A percentile compares a stretch with the other conserved stretches of the same genome.
Conservation (phyloP, 1,140 invertebrate species). For the Brevipalpus yothersi region DNA sequence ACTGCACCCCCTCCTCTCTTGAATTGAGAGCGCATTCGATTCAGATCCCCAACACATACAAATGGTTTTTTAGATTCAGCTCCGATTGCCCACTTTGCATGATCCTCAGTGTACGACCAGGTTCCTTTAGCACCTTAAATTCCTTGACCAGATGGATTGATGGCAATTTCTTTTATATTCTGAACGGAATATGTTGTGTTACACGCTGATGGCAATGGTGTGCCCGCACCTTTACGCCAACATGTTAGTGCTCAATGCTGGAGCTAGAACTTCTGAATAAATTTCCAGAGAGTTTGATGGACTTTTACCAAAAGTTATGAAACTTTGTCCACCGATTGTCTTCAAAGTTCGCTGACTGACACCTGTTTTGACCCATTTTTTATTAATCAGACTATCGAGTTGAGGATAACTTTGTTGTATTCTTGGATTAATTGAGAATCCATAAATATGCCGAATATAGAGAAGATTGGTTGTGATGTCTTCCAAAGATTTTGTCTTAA, state of each 20-base stretch:
- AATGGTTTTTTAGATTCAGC: conserved; percentile 29
- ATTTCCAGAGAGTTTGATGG: conserved; percentile 36
- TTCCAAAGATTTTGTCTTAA: background rate
- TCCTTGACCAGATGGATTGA: too few relatives aligned
- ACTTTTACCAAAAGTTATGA: conserved; percentile 32
- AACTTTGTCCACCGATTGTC: background rate
- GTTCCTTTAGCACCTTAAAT: conserved; percentile 15
- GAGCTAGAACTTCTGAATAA: conserved; percentile 53
- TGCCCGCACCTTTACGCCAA: conserved; percentile 45
- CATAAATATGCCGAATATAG: conserved; percentile 2
- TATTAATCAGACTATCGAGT: background rate
- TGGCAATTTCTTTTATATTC: conserved; percentile 28
- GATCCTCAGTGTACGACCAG: conserved; percentile 44
- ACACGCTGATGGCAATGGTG: conserved; percentile 28
- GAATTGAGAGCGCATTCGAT: conserved; percentile 50
- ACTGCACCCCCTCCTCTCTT: conserved; percentile 53
- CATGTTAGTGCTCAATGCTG: conserved; percentile 37
- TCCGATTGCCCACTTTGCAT: conserved; percentile 73
- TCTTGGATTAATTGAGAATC: conserved; percentile 10
- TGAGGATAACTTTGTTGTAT: background rate
- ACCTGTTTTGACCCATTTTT: background rate
- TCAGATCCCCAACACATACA: conserved; percentile 80
- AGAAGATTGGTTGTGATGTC: background rate
- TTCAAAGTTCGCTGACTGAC: background rate
- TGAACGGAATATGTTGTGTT: conserved; percentile 28